A percentile compares a stretch with the other conserved stretches of the same genome.
Evolutionary conservation across 1,140 invertebrate species (phyloP).

Genomic region (Hermetia illucens): DNA sequence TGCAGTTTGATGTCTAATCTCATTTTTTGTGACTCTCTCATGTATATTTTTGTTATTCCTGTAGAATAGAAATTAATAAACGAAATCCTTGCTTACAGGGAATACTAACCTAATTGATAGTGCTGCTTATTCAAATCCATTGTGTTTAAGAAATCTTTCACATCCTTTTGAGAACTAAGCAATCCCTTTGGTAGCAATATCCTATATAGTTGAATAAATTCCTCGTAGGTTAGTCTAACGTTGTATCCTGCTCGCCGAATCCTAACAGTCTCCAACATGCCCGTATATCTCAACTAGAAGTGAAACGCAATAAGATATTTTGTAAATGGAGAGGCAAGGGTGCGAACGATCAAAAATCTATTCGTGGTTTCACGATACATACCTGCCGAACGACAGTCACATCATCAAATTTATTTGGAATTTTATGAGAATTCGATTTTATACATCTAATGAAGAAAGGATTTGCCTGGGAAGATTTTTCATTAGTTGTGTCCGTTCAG

Average conservation of each 20-base stretch:
- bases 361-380: constrained; percentile 1
- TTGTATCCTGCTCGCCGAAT: constrained; percentile 93
- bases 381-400: constrained; percentile 80
- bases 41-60: constrained; percentile 74
- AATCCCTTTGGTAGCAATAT: constrained; percentile 81
- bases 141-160: constrained; percentile 61
- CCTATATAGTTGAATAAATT: constrained; percentile 83
- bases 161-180: constrained; percentile 62
- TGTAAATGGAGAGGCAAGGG: neutral
- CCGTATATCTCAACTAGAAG: constrained; percentile 68
- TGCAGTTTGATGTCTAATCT: constrained; percentile 83
- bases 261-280: constrained; percentile 92
- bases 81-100: constrained; percentile 1
- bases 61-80: constrained; percentile 5
- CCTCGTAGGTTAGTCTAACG: constrained; percentile 81
- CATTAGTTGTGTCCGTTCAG: neutral
- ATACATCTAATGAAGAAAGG: constrained; percentile 96
- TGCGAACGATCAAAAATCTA: too few species aligned
- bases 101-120: constrained; percentile 67
- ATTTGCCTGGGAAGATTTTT: constrained; percentile 46
- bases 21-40: constrained; percentile 88
- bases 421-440: constrained; percentile 87
- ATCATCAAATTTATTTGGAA: constrained; percentile 84
- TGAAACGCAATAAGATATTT: neutral
- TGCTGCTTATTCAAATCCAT: constrained; percentile 75